phyloP scores from a whole-genome alignment of 2,113 vertebrate species.

The Cephalophus harveyi region DNA sequence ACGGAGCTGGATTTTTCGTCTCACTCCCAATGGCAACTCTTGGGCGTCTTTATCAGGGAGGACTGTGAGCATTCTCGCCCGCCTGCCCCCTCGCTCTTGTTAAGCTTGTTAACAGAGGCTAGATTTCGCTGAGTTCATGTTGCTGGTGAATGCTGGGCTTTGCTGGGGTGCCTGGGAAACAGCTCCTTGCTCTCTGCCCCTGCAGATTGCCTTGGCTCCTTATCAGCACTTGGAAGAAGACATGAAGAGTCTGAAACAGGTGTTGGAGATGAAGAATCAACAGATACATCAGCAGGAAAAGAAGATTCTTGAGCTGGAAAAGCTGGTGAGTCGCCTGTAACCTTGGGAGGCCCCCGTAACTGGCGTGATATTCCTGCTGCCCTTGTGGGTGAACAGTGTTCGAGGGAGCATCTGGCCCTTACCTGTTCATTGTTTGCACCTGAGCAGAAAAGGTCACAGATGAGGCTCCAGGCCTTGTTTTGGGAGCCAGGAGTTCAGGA shows the following conservation, averaged over 20 bases:
- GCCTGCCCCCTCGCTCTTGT: background rate
- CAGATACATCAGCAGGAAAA: constrained; percentile 96
- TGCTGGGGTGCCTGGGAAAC: accelerated
- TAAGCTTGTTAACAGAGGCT: too few species aligned
- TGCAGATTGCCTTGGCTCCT: constrained; percentile 90
- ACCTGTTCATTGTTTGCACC: background rate
- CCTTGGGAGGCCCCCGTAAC: too few species aligned
- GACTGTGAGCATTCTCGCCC: background rate
- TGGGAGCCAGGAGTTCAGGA: background rate
- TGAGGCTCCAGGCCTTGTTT: background rate
- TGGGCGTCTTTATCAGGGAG: background rate
- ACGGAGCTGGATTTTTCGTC: background rate
- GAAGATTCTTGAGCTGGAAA: constrained; percentile 95
- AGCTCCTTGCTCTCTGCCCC: background rate
- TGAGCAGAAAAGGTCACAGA: background rate
- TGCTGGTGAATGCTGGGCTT: background rate
- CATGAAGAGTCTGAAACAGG: constrained; percentile 93
- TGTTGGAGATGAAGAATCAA: constrained; percentile 97
- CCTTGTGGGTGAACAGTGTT: accelerated
- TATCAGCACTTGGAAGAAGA: constrained; percentile 97
- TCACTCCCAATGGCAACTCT: background rate
- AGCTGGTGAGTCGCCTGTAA: constrained; percentile 85
- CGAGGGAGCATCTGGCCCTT: accelerated
- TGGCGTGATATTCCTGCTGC: accelerated
- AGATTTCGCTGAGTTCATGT: accelerated